These are phyloP conservation scores for Mesorhabditis spiculigera DNA, from an alignment of 2,888 invertebrate genomes.

Conservation along the genomic window DNA sequence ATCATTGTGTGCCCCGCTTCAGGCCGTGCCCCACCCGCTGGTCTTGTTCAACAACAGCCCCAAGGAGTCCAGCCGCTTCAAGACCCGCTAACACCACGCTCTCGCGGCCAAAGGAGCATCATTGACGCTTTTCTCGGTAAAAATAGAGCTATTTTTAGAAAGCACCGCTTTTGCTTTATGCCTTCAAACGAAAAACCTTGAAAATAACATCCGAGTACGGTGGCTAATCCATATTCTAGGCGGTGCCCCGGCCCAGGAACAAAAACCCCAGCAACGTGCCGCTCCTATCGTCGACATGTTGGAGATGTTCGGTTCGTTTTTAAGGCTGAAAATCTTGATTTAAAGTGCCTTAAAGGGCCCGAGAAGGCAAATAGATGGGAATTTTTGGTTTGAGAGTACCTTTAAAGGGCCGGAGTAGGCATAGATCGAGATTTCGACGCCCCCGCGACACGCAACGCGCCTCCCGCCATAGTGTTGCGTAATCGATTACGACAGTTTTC, in stretches of 20 bases:
- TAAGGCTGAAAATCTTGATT: too few relatives aligned
- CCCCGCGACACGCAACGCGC: too few relatives aligned
- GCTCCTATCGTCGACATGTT: conserved; percentile 4
- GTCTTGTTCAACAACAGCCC: too few relatives aligned
- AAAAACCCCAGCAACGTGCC: not conserved
- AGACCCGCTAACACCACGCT: not conserved
- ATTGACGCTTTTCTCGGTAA: conserved; percentile 2
- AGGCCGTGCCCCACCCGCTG: not conserved
- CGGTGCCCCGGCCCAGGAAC: not conserved
- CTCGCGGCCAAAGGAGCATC: not conserved
- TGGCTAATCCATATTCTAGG: not conserved
- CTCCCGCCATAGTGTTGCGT: too few relatives aligned
- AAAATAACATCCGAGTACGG: not conserved
- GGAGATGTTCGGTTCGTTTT: not conserved
- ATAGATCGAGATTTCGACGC: too few relatives aligned
- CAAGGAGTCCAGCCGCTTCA: not conserved
- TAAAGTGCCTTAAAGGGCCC: too few relatives aligned
- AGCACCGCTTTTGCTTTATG: not conserved
- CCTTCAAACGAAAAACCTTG: too few relatives aligned
- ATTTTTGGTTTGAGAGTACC: too few relatives aligned
- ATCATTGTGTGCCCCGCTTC: not conserved
- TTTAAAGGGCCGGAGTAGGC: too few relatives aligned
- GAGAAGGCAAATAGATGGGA: too few relatives aligned
- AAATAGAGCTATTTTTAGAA: not conserved
- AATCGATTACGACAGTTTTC: too few relatives aligned